phyloP scores from a whole-genome alignment of 2,113 vertebrate genomes.

The Psilopsiagon aurifrons region DNA sequence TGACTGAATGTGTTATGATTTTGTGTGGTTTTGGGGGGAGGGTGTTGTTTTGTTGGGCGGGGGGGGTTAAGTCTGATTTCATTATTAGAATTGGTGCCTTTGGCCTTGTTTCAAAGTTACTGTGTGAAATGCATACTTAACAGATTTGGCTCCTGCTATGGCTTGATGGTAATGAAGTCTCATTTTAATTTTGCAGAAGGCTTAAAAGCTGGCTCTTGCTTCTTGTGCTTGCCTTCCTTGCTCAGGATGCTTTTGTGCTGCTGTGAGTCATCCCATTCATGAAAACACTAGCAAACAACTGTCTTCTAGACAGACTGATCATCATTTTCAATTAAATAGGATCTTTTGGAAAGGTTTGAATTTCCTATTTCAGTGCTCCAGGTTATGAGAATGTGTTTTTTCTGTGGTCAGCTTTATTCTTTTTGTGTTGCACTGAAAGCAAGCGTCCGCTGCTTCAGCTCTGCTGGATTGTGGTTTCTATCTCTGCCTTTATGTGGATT shows the following conservation, averaged over 20 bases:
- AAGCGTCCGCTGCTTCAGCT: background rate
- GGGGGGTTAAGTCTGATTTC: background rate
- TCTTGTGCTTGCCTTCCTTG: background rate
- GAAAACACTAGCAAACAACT: background rate
- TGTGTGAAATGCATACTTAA: background rate
- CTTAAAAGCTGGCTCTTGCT: background rate
- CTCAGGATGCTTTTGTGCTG: background rate
- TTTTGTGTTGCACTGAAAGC: background rate
- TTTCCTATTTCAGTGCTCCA: background rate
- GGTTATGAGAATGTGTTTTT: background rate
- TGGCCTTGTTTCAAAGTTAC: background rate
- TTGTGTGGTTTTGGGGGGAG: background rate
- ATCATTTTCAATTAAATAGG: background rate
- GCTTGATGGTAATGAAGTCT: background rate
- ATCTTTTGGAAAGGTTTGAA: background rate
- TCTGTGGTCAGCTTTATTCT: background rate
- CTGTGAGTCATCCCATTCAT: background rate
- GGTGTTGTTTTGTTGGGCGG: background rate
- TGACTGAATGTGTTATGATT: background rate
- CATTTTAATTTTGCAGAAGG: background rate
- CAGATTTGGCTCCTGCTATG: background rate
- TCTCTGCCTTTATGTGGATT: background rate
- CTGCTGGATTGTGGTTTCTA: background rate
- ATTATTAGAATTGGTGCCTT: background rate
- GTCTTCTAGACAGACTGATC: background rate